These are phyloP conservation scores for Falco naumanni DNA, from an alignment of 2,797 vertebrate genomes.

Conservation along the genomic window DNA sequence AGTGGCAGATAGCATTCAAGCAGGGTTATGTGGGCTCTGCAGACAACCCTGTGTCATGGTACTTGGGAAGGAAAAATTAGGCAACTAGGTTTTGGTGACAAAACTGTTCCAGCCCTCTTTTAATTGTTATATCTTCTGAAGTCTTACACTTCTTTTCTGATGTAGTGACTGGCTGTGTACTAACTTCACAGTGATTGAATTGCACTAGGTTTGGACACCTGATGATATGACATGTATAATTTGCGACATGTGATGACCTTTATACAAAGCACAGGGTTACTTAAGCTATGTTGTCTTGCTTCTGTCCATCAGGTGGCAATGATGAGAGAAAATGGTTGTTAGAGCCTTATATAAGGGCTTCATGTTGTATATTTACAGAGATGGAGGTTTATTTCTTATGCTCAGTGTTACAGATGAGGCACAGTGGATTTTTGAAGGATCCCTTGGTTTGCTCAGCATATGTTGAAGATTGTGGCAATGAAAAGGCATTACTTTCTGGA, in stretches of 20 bases:
- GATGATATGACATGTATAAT: accelerated
- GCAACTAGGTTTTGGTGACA: neutral
- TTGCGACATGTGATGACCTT: neutral
- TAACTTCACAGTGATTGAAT: neutral
- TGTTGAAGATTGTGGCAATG: neutral
- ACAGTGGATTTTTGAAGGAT: neutral
- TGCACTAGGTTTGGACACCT: neutral
- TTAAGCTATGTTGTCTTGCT: neutral
- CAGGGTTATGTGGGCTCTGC: neutral
- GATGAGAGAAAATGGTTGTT: neutral
- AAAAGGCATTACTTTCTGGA: neutral
- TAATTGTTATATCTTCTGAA: neutral
- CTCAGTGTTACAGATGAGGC: neutral
- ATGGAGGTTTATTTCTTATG: neutral
- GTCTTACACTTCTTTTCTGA: neutral
- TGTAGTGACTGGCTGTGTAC: neutral
- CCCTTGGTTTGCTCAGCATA: neutral
- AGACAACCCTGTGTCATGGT: neutral
- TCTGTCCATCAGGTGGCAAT: neutral
- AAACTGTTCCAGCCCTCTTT: neutral
- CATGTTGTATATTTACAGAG: neutral
- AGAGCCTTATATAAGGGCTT: neutral
- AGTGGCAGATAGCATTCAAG: neutral
- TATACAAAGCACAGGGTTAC: neutral
- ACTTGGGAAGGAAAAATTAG: neutral